Base-by-base conservation (phyloP, 1,140 invertebrate genomes). In the Cheumatopsyche charites region DNA sequence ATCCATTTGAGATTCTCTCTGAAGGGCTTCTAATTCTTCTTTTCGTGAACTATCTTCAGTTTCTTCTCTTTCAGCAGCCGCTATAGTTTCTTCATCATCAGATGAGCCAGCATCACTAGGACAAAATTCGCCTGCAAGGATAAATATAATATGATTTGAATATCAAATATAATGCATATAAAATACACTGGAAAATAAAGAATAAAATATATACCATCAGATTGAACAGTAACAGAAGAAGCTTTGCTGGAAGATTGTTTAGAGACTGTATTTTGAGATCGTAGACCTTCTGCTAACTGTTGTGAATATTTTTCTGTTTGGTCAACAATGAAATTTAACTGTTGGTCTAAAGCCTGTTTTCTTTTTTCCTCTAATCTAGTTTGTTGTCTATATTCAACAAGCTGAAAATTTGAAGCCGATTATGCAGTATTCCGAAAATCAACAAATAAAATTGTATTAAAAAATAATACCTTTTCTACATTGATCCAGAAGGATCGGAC, bases 291-390 rank as follows among this genome's bases (percentile, higher is more conserved):
- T 7, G 94, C 93, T 29, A 97, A 82, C 83, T 94, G 90, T 1
- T 92, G 92, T 23, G 96, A 98, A 85, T 97, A 98, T 80, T 98
- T 97, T 84, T 99, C 97, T 0, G 98, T 99, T 84, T 98, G 95
- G 84, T 97, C 96, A 52, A 99, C 96, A 79, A 99, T 98, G 79
- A 98, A 98, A 82, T 95, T 98, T 19, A 99, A 86, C 82, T 99
- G 97, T 76, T 98, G 91, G 86, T 99, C 97, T 47, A 99, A 86
- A 0, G 96, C 96, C 78, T 97, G 93, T 80, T 98, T 98, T 66
- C 95, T 88, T 78, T 97, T 97, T 78, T 97, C 95, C 81, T 98
- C 96, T 21, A 98, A 85, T 76, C 93, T 89, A 21, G 92, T 93
- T 79, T 95, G 91, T 76, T 97, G 93, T 80, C 98, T 98, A 80